phyloP scores from a whole-genome alignment of 2,113 vertebrate genomes.

The Sorex araneus region DNA sequence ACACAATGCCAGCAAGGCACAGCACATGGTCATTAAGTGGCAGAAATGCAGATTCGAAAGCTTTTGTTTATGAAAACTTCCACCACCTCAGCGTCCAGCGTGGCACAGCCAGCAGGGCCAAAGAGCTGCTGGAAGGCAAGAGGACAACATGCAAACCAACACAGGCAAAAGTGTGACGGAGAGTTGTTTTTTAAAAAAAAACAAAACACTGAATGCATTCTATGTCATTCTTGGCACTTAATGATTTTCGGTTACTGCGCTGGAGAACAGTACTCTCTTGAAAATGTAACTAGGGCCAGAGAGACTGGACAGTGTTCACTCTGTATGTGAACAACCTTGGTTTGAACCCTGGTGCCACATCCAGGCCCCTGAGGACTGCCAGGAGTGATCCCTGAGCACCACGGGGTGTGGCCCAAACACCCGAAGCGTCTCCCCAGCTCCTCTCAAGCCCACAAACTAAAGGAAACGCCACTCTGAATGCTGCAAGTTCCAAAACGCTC shows the following conservation, averaged over 20 bases:
- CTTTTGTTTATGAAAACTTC: slow-evolving; percentile 76
- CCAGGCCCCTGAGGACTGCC: too few species aligned
- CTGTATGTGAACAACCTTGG: neutral
- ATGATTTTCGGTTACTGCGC: slow-evolving; percentile 47
- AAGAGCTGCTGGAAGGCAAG: slow-evolving; percentile 58
- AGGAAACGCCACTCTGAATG: too few species aligned
- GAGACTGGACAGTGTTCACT: too few species aligned
- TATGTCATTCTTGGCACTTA: slow-evolving; percentile 69
- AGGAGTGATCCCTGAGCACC: too few species aligned
- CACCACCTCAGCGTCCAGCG: slow-evolving; percentile 47
- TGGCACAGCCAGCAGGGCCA: slow-evolving; percentile 49
- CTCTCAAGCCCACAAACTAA: too few species aligned
- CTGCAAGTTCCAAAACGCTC: too few species aligned
- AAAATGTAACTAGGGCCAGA: neutral
- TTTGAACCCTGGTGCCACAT: too few species aligned
- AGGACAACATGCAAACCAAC: slow-evolving; percentile 62
- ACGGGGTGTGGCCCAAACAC: too few species aligned
- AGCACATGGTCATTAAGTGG: slow-evolving; percentile 80
- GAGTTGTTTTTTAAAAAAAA: slow-evolving; percentile 22
- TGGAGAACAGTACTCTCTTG: slow-evolving; percentile 10
- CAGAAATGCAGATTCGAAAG: slow-evolving; percentile 81
- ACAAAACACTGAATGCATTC: slow-evolving; percentile 48
- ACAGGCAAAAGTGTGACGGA: slow-evolving; percentile 41
- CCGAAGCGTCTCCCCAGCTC: too few species aligned
- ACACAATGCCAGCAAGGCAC: slow-evolving; percentile 74